Evolutionary conservation across 2,113 vertebrate genomes (phyloP), one percentile per base, ranked within the genome.

Genomic region (Scatophagus argus): DNA sequence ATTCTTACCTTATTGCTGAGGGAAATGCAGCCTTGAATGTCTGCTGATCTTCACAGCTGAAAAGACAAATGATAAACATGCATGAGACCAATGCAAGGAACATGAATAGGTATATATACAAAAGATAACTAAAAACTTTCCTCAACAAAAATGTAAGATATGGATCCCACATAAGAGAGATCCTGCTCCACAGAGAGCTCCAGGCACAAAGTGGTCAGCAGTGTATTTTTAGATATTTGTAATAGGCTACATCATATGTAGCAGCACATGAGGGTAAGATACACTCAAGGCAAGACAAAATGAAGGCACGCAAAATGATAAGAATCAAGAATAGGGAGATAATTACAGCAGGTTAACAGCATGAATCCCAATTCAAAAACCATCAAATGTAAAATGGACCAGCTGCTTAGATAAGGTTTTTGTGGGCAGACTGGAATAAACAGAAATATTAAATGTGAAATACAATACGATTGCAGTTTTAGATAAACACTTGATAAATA

Each of bases 1-100:
- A 8, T 64, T 79, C 88, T 87, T 91, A 93, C 93, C 91, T 91
- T 89, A 84, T 66, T 82, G 63, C 81, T 77, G 86, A 84, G 54
- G 56, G n/a, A 81, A 89, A 77, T 7, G 70, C 67, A 87, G 84
- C 86, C 80, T 84, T 78, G 68, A 29, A 80, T 29, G 74, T 89
- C 76, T 74, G 89, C 91, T 84, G 90, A 79, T 89, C 74, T 83
- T 94, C 82, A 86, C 91, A 90, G 84, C 92, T 94, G 80, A 55
- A 86, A 87, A 82, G 43, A 90, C 43, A 90, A 75, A 81, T 0
- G 11, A 14, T 25, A 19, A 60, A 83, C 41, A 61, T 56, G 59
- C 8, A 25, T 76, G n/a, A 84, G 63, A 56, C 10, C 69, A 41
- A 73, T 13, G 27, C 12, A 68, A 16, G 56, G 16, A 54, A 61